Evolutionary conservation across 2,113 vertebrate species (phyloP), one percentile per base, ranked within the genome.

Genomic region (Lates calcarifer): DNA sequence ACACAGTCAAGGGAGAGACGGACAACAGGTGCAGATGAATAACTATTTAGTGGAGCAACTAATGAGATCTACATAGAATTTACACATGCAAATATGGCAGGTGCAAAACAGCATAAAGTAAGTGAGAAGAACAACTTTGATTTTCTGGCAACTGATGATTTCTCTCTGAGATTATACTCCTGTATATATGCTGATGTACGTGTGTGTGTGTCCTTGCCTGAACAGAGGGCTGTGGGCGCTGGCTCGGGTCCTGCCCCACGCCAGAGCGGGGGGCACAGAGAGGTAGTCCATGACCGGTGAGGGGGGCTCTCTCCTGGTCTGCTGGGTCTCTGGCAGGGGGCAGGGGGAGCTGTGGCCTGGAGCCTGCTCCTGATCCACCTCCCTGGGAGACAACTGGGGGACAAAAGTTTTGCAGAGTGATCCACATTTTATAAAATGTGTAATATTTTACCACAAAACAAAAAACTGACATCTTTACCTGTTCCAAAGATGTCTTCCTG

Each of bases 211-310:
- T 81, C 20, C 87, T 90, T 93, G 95, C 97, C 97, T 97, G 95
- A 98, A 98, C 31, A 97, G 89, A 64, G 97, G 97, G 81, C 97
- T 98, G 89, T 97, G 97, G 43, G 96, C 95, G n/a, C 94, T 96
- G 79, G 96, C 95, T 43, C 97, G 93, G 47, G 95, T 96, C 89
- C 97, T 93, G n/a, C 96, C 96, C 97, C 97, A 98, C 68, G 95
- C 95, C 57, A 98, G 87, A 5, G 97, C 95, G 18, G 96, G 95
- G 4, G 97, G 97, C n/a, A 98, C 97, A 6, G 96, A 96, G 83
- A 98, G 93, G 87, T 98, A 98, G 92, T 98, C 96, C 97, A 98
- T 98, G 72, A 96, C 94, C 92, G 93, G 63, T 0, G 92, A 55
- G 4, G 91, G 83, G 8, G 86, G 84, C 39, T 95, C 94, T 86